These are phyloP conservation scores for Grammomys surdaster DNA, from an alignment of 2,113 vertebrate species.

Conservation along the genomic window DNA sequence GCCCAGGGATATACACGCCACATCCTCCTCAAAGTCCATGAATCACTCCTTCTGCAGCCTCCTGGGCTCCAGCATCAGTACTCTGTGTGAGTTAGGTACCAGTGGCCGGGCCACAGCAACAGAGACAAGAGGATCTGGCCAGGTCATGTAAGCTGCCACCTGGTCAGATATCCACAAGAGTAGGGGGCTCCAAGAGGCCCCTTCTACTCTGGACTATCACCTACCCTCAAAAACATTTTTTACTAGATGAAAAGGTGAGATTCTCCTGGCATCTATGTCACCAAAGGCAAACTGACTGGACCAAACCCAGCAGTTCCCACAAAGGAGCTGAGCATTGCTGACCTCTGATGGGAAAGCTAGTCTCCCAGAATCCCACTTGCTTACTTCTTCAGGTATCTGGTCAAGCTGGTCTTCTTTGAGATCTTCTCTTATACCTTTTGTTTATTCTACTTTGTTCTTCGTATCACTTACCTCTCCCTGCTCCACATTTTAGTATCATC, in stretches of 20 bases:
- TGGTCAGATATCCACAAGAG: no score
- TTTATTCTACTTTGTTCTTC: no score
- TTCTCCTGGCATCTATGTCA: background rate
- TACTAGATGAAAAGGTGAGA: background rate
- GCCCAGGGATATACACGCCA: background rate
- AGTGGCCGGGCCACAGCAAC: background rate
- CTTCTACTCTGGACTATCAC: background rate
- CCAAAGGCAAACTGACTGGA: background rate
- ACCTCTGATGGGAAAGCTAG: background rate
- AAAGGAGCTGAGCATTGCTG: background rate
- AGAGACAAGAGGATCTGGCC: background rate
- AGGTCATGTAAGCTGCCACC: no score
- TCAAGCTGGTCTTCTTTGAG: background rate
- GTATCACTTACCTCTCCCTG: rapidly evolving
- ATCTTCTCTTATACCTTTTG: background rate
- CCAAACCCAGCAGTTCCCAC: background rate
- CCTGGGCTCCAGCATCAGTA: background rate
- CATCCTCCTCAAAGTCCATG: background rate
- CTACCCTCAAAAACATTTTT: background rate
- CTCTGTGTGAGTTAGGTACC: background rate
- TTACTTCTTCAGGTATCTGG: background rate
- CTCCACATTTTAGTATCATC: background rate
- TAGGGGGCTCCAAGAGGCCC: background rate
- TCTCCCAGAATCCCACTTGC: background rate
- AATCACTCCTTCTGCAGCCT: background rate